Base-by-base conservation (phyloP, 2,797 vertebrate genomes). In the Perdix hodgsoniae region DNA sequence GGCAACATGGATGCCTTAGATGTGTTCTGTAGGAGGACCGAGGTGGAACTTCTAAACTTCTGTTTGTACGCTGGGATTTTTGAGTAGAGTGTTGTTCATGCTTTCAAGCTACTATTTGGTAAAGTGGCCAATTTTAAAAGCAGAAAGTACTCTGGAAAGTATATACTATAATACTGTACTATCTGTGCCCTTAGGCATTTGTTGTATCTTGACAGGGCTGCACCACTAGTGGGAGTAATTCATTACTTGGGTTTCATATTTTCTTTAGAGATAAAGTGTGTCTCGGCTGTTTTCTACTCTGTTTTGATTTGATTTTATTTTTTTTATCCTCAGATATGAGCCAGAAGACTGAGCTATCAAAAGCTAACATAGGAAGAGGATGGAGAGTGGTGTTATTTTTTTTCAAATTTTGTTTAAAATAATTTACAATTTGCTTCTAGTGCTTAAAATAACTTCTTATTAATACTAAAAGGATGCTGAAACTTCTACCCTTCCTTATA, bases 321-420 rank as follows among this genome's bases (percentile, higher is more conserved):
- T 75, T 39, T 47, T 56, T 42, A 83, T 83, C 65, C 49, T 85
- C 61, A 98, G 98, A n/a, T 98, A 98, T 2, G 97, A 98, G 79
- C 84, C 97, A 45, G 97, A 97, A 79, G 97, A 98, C 90, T 98
- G 31, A 63, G 64, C 35, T 81, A 2, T 78, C 42, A 24, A 74
- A 96, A 84, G n/a, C 93, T 92, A 86, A 94, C 87, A 44, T 47
- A 72, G 31, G 70, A 26, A 33, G 66, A 90, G 88, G 83, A 52
- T 72, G 35, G 80, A 83, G 47, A 83, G 59, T 63, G 67, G 50
- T 76, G 35, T 33, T 63, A 77, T 86, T 90, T 93, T 95, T 79
- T 56, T 82, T 71, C 77, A 49, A 70, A 86, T 91, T 95, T 76
- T 69, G 49, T 72, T 94, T 78, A 77, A 15, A 92, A 88, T 71